Percentiles rank a stretch among this genome's conserved stretches.
These are phyloP conservation scores for Sarotherodon lohbergeri DNA, from an alignment of 2,113 vertebrate genomes.

Conservation along the genomic window DNA sequence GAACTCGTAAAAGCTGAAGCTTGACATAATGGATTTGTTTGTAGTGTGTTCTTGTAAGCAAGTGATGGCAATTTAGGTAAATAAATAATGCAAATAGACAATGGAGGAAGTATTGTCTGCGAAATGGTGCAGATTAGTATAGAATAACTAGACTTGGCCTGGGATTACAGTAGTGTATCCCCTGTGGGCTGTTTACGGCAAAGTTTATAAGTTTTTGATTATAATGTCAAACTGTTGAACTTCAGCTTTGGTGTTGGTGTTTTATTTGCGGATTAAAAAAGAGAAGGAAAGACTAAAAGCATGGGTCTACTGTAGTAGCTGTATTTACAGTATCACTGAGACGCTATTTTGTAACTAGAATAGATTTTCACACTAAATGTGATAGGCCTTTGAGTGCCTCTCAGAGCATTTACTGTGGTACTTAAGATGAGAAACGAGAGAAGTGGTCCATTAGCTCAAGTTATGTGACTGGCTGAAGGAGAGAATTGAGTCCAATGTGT, in stretches of 20 bases:
- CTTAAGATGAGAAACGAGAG: conserved; percentile 26
- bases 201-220: neutral
- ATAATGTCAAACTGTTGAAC: neutral
- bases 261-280: neutral
- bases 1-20: neutral
- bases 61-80: conserved; percentile 12
- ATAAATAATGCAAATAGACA: conserved; percentile 43
- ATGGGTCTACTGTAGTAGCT: neutral
- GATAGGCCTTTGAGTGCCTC: conserved; percentile 33
- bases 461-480: neutral
- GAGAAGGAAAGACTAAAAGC: neutral
- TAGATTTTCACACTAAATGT: conserved; percentile 22
- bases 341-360: neutral
- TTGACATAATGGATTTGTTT: neutral
- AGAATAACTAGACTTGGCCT: neutral
- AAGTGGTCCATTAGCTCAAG: conserved; percentile 17
- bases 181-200: neutral
- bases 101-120: conserved; percentile 13
- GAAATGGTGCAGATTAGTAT: neutral
- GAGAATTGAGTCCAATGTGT: conserved; percentile 11
- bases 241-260: neutral
- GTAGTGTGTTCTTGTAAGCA: neutral
- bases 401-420: conserved; percentile 21
- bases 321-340: neutral
- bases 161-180: neutral